Percentiles rank a stretch among this genome's conserved stretches.
phyloP scores from a whole-genome alignment of 2,113 vertebrate species.

The Rhinopomastus cyanomelas region DNA sequence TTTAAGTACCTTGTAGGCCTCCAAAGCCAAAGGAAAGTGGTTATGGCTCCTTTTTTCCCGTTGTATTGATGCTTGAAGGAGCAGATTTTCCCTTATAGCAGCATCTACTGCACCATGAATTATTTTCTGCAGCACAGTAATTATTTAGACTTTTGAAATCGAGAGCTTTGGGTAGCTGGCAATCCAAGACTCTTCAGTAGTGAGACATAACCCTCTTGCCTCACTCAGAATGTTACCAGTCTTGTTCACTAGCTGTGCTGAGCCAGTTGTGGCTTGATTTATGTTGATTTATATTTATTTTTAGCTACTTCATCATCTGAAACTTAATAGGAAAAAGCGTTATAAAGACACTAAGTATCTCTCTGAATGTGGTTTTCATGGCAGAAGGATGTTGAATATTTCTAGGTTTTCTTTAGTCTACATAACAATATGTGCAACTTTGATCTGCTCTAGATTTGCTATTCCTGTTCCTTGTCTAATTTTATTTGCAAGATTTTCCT shows the following conservation, averaged over 20 bases:
- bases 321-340: background rate
- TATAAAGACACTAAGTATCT: background rate
- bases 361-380: background rate
- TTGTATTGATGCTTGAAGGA: background rate
- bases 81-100: background rate
- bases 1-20: background rate
- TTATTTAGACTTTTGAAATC: slow-evolving; percentile 9
- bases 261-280: background rate
- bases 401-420: background rate
- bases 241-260: background rate
- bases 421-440: background rate
- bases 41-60: background rate
- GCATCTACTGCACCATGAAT: background rate
- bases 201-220: background rate
- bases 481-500: background rate
- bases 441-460: background rate
- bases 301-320: background rate
- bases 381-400: background rate
- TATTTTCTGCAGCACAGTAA: slow-evolving; percentile 18
- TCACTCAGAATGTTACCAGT: background rate
- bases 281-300: background rate
- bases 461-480: background rate
- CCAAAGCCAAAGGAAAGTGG: background rate
- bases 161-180: background rate
- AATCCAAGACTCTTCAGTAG: background rate